Conservation (phyloP, 2,797 vertebrate species). For the Enteromius unitaeniatus region DNA sequence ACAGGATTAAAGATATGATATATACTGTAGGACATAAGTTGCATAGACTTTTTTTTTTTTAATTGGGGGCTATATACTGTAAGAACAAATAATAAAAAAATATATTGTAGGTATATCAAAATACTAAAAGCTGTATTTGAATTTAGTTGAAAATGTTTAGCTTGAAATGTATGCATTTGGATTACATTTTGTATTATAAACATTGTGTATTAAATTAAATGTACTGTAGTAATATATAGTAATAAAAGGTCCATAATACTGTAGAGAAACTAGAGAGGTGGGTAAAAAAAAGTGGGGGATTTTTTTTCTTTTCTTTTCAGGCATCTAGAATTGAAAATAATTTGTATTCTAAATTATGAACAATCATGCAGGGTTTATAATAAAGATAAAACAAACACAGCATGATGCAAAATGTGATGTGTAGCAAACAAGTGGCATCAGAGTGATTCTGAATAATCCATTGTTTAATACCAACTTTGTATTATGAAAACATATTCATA, state of each 20-base stretch:
- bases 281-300: too few relatives aligned
- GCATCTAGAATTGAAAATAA: not conserved
- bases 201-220: too few relatives aligned
- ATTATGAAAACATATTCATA: constrained; percentile 22
- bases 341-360: not conserved
- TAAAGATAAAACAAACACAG: constrained; percentile 3
- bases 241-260: not conserved
- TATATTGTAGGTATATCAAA: not conserved
- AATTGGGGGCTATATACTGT: not conserved
- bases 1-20: not conserved
- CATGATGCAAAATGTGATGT: not conserved
- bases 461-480: constrained; percentile 13
- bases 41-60: not conserved
- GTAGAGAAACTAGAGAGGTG: not conserved
- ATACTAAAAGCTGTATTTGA: not conserved
- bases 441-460: not conserved
- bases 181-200: too few relatives aligned
- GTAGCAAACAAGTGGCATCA: not conserved
- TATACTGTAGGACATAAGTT: not conserved
- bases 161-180: not conserved
- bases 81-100: not conserved
- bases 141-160: not conserved
- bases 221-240: not conserved
- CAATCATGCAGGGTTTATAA: constrained; percentile 9
- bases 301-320: not conserved